Base-by-base conservation (phyloP, 2,888 invertebrate genomes). In the Venustoraphidia nigricollis region DNA sequence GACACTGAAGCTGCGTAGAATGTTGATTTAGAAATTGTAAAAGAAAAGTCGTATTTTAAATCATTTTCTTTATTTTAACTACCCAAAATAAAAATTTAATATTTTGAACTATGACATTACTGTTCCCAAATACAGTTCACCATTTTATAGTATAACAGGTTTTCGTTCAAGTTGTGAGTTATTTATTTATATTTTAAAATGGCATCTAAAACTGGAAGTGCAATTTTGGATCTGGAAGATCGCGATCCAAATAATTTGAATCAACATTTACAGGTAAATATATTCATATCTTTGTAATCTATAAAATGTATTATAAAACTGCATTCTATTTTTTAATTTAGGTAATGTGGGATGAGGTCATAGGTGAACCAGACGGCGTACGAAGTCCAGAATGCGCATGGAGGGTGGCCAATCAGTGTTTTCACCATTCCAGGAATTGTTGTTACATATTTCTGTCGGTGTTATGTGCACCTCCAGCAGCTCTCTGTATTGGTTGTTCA, bases 271-370 rank as follows among this genome's bases (percentile, higher is more conserved):
- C 80, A 82, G 76, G 84, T 83, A 63, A 27, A 27, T 6, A 27
- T 27, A 27, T 27, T 2, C 4, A 40, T 34, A 36, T 11, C 11
- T 34, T 36, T 36, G 36, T 38, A 35, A 41, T 46, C 36, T 51
- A n/a, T 54, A 27, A 49, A 5, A 5, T 27, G 6, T 27, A 27
- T 27, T 27, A 6, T 27, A 27, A 27, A 27, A 6, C 27, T 17
- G 27, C 6, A 27, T 27, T 27, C 6, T 27, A 6, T 27, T 27
- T 27, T 51, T 50, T 43, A 45, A 50, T 57, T 10, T 55, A 83
- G 83, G 76, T 81, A 58, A 72, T 76, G 55, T 83, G 81, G 80
- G 77, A 79, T 55, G 81, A 82, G 57, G 73, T 83, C 51, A 75
- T 82, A 47, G 83, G 81, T 4, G 83, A 83, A 65, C 82, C 83